These are phyloP conservation scores for Drosophila melanica DNA, from an alignment of 1,140 invertebrate genomes.

Conservation along the genomic window DNA sequence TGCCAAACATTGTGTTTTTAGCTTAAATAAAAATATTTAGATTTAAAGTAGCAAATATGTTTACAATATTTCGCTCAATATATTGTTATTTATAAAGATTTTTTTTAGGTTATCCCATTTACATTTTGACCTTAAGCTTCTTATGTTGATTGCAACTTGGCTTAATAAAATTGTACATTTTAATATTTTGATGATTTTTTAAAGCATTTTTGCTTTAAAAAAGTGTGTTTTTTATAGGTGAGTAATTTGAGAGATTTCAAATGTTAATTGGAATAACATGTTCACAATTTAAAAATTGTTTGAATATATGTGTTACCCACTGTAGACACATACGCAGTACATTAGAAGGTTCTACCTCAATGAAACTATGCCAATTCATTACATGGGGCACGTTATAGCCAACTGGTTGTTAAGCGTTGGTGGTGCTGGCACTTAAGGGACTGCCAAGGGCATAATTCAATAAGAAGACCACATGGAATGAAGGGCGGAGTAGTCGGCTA, in stretches of 20 bases:
- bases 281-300: too few relatives aligned
- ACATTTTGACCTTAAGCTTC: too few relatives aligned
- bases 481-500: constrained; percentile 38
- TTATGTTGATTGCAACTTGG: too few relatives aligned
- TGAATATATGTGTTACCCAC: not conserved
- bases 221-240: too few relatives aligned
- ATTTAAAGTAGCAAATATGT: not conserved
- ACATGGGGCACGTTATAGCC: constrained; percentile 34
- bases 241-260: too few relatives aligned
- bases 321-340: not conserved
- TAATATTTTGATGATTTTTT: too few relatives aligned
- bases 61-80: too few relatives aligned
- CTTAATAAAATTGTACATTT: too few relatives aligned
- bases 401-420: constrained; percentile 21
- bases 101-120: too few relatives aligned
- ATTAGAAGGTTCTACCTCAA: not conserved
- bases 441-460: constrained; percentile 67
- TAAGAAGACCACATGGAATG: constrained; percentile 67
- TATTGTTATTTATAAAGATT: too few relatives aligned
- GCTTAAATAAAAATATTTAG: not conserved
- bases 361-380: constrained; percentile 45
- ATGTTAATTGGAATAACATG: too few relatives aligned
- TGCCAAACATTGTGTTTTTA: not conserved
- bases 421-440: constrained; percentile 36
- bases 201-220: too few relatives aligned